Conservation (phyloP, 1,140 invertebrate genomes). For the Cheumatopsyche charites region DNA sequence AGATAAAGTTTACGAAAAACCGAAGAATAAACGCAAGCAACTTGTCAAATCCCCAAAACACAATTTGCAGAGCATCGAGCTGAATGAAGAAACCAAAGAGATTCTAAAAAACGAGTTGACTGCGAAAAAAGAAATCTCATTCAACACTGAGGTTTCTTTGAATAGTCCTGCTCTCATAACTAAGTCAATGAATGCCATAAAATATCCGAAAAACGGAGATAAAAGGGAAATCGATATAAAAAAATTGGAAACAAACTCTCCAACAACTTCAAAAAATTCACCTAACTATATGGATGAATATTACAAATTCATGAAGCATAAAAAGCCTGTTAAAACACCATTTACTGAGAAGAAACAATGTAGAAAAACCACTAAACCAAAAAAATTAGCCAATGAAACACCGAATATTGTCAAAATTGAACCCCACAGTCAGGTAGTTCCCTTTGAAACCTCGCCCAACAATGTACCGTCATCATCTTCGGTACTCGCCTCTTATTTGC, state of each 20-base stretch:
- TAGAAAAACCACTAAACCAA: constrained; percentile 25
- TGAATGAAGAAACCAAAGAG: not conserved
- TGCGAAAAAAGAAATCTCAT: constrained; percentile 1
- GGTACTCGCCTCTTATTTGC: not conserved
- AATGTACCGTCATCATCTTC: not conserved
- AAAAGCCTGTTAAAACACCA: not conserved
- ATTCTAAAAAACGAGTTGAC: not conserved
- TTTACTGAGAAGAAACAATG: constrained; percentile 16
- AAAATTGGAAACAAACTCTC: not conserved
- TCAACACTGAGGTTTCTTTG: not conserved
- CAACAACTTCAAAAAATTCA: constrained; percentile 17
- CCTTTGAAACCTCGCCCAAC: not conserved
- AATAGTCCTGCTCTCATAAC: constrained; percentile 23
- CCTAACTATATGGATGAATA: constrained; percentile 39
- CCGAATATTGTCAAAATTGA: too few relatives aligned
- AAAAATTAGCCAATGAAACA: not conserved
- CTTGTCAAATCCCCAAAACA: not conserved
- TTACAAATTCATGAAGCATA: constrained; percentile 40
- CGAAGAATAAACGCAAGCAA: constrained; percentile 1
- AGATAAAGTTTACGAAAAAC: not conserved
- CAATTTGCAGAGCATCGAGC: not conserved
- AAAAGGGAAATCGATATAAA: not conserved
- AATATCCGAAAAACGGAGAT: constrained; percentile 36
- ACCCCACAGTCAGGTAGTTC: not conserved
- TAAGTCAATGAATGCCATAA: constrained; percentile 40